Base-by-base conservation (phyloP, 2,888 invertebrate genomes). In the Trissolcus brochymenae region DNA sequence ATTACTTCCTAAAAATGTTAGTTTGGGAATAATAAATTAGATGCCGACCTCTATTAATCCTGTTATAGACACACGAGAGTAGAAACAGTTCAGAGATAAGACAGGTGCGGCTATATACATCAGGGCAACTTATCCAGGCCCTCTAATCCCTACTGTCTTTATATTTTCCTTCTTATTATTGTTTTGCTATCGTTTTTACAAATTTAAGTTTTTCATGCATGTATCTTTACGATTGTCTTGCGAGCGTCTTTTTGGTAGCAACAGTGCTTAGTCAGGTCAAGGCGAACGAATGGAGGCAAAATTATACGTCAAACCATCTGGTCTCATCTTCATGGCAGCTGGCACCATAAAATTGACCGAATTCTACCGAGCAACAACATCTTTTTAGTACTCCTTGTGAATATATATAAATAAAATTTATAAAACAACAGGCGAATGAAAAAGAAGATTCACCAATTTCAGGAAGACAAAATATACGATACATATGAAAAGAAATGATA, bases 241-340 rank as follows among this genome's bases (percentile, higher is more conserved):
- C 1, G 35, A 11, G 11, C 1, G 9, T 9, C 35, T 35, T 35
- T 35, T 35, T 35, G 35, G 35, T 35, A 35, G 35, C 35, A 35
- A 35, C 35, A 35, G 6, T 35, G 35, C 35, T 35, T 35, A 35
- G 29, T 49, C 49, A 59, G 35, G 35, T 11, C 11, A 35, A 35
- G 11, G 35, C 35, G 60, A 76, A 67, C 76, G 76, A 65, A 76
- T 61, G 76, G 76, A 76, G 49, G 75, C 60, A 75, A 68, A 67
- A 62, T 67, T 72, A 72, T 60, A 62, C 67, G 67, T 64, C 62
- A 62, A 74, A 74, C 74, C 74, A 74, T 74, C 74, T 74, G 74
- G 74, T 74, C 68, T 62, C 68, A 68, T 74, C 74, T 74, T 68
- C 61, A 64, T 59, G 74, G 74, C 74, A 74, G 74, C 74, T 74